Evolutionary conservation across 2,113 vertebrate genomes (phyloP).

Genomic region (Pandion haliaetus): DNA sequence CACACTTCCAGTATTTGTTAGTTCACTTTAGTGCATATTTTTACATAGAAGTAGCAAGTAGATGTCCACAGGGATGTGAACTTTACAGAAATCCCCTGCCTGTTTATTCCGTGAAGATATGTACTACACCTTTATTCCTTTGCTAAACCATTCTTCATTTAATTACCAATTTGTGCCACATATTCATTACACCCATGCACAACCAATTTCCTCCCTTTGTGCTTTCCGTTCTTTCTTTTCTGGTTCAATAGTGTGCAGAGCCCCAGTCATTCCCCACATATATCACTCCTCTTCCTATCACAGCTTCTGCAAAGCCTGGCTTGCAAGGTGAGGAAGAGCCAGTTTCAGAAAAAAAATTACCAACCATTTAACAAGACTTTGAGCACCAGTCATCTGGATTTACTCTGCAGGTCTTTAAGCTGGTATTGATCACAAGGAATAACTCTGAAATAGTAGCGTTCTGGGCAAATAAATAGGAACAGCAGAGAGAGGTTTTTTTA

Average conservation of each 20-base stretch:
- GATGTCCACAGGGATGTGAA: background rate
- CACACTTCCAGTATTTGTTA: background rate
- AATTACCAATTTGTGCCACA: background rate
- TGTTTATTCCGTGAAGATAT: background rate
- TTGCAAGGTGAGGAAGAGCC: background rate
- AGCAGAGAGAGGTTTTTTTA: background rate
- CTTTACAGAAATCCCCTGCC: background rate
- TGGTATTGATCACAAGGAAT: slow-evolving; percentile 6
- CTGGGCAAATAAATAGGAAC: slow-evolving; percentile 1
- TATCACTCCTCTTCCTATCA: background rate
- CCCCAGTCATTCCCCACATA: background rate
- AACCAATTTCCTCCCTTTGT: background rate
- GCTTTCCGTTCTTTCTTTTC: background rate
- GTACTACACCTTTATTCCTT: background rate
- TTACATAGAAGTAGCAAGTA: background rate
- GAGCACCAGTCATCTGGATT: background rate
- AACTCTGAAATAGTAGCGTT: background rate
- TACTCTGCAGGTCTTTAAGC: background rate
- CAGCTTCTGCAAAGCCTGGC: background rate
- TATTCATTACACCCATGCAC: background rate
- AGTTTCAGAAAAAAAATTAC: background rate
- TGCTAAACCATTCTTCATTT: background rate
- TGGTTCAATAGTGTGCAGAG: background rate
- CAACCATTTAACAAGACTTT: background rate
- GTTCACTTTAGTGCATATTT: background rate